These are phyloP conservation scores for Coelogynopora nodosa DNA, from an alignment of 2,888 invertebrate genomes.

Conservation along the genomic window DNA sequence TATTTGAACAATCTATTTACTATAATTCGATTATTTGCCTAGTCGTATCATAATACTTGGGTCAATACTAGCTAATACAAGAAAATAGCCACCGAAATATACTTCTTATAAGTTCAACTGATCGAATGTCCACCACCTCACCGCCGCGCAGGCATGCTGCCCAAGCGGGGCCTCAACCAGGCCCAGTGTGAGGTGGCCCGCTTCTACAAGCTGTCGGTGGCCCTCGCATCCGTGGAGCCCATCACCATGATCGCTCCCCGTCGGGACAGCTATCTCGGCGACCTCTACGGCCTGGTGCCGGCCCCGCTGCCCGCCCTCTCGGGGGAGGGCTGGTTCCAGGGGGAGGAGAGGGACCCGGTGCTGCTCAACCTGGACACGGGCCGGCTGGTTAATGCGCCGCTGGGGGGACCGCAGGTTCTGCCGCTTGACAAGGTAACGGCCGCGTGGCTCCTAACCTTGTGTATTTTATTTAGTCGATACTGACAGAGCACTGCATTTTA, in stretches of 20 bases:
- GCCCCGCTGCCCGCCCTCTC: conserved; percentile 82
- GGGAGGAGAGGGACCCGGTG: conserved; percentile 82
- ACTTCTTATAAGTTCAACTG: too few species aligned
- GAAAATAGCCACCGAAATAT: too few species aligned
- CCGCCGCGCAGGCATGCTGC: background rate
- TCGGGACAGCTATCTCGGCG: conserved; percentile 66
- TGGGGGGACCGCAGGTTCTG: background rate
- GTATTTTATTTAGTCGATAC: too few species aligned
- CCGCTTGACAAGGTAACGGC: background rate
- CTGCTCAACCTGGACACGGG: conserved; percentile 73
- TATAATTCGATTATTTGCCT: too few species aligned
- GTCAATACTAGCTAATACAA: too few species aligned
- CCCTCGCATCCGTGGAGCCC: conserved; percentile 74
- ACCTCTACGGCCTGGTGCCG: conserved; percentile 88
- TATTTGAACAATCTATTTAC: too few species aligned
- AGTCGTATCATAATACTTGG: too few species aligned
- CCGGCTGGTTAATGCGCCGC: background rate
- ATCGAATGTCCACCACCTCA: too few species aligned
- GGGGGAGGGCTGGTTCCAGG: conserved; percentile 80
- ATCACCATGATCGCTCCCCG: conserved; percentile 96
- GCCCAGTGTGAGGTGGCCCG: conserved; percentile 87
- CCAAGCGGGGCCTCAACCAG: conserved; percentile 75
- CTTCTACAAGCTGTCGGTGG: conserved; percentile 84
- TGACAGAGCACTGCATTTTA: too few species aligned
- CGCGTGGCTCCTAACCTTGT: too few species aligned